Conservation (phyloP, 2,797 vertebrate genomes). For the Meda fulgida region DNA sequence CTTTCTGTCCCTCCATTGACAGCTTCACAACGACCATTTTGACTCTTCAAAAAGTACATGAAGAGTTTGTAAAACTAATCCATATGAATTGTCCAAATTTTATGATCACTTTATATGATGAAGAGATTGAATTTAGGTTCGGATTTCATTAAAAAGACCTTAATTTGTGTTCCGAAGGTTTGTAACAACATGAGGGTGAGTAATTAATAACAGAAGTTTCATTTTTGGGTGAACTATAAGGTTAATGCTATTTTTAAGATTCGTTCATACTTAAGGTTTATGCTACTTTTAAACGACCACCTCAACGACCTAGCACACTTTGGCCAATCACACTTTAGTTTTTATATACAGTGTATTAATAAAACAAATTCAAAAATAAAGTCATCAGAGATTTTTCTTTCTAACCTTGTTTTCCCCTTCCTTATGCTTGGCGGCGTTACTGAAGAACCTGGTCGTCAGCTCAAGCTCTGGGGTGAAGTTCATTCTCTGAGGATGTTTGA, state of each 20-base stretch:
- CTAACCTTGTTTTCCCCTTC: slow-evolving; percentile 82
- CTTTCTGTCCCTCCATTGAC: no score
- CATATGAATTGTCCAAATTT: no score
- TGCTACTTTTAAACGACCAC: neutral
- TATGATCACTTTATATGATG: no score
- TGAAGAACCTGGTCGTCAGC: slow-evolving; percentile 86
- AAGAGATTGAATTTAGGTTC: no score
- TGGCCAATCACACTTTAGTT: neutral
- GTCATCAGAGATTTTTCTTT: neutral
- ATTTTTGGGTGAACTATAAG: no score
- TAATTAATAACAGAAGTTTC: no score
- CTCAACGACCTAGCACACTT: neutral
- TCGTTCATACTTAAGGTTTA: neutral
- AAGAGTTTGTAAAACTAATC: no score
- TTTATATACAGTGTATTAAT: neutral
- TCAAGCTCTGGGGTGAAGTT: slow-evolving; percentile 69
- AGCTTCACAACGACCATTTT: no score
- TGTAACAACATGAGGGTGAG: neutral
- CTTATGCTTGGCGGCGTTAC: slow-evolving; percentile 76
- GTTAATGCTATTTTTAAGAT: no score
- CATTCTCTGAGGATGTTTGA: slow-evolving; percentile 71
- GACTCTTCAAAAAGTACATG: no score
- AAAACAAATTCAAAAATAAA: neutral
- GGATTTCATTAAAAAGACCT: neutral
- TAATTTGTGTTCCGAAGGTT: neutral